These are phyloP conservation scores for Myzus persicae DNA, from an alignment of 1,140 invertebrate species.

Conservation along the genomic window DNA sequence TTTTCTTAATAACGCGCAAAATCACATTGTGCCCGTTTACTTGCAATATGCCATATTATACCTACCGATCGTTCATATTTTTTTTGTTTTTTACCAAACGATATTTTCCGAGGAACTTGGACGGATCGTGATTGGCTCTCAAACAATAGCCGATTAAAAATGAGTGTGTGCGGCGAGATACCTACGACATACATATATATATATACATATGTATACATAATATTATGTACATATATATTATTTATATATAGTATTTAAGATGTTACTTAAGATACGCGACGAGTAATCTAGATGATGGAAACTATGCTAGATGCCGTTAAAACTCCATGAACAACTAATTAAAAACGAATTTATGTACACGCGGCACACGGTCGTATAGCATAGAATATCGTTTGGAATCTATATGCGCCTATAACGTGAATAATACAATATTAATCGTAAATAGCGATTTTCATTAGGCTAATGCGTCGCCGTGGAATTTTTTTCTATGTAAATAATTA, in stretches of 20 bases:
- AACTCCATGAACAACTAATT: conserved; percentile 8
- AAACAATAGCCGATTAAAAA: conserved; percentile 39
- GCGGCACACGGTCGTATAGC: background rate
- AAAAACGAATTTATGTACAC: conserved; percentile 11
- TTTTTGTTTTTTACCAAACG: background rate
- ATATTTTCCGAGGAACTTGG: background rate
- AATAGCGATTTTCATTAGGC: background rate
- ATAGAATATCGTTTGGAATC: background rate
- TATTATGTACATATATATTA: no score
- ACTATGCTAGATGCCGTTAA: background rate
- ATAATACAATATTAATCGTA: background rate
- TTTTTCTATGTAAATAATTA: background rate
- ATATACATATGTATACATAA: background rate
- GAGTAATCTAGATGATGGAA: conserved; percentile 9
- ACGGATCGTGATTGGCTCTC: conserved; percentile 14
- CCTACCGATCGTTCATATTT: background rate
- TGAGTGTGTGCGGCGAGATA: background rate
- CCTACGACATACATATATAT: background rate
- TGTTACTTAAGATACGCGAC: background rate
- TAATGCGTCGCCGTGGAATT: background rate
- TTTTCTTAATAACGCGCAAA: background rate
- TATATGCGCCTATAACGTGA: background rate
- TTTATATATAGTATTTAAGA: background rate
- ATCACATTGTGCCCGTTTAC: background rate
- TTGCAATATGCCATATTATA: background rate